A percentile compares a stretch with the other conserved stretches of the same genome.
Conservation (phyloP, 2,888 invertebrate genomes). For the Diabrotica balteata region DNA sequence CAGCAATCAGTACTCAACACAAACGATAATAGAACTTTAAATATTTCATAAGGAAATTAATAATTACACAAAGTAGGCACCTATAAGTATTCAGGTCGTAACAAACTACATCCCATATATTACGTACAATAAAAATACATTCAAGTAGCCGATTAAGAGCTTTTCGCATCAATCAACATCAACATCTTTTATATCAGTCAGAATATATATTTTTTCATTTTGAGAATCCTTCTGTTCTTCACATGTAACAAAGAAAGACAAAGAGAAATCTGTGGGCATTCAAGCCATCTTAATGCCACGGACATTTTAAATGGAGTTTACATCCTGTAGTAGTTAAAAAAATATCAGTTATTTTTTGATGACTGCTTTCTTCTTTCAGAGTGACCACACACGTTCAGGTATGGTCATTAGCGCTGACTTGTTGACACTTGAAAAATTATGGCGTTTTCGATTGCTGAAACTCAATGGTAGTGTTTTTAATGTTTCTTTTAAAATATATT, state of each 20-base stretch:
- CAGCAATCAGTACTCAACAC: too few relatives aligned
- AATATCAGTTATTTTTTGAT: slow-evolving; percentile 15
- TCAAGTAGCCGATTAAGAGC: slow-evolving; percentile 9
- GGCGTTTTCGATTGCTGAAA: neutral
- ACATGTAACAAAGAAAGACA: slow-evolving; percentile 14
- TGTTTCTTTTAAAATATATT: too few relatives aligned
- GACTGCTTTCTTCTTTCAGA: slow-evolving; percentile 1
- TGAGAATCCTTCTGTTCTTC: slow-evolving; percentile 1
- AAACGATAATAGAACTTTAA: too few relatives aligned
- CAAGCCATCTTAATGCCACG: slow-evolving; percentile 14
- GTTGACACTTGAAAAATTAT: neutral
- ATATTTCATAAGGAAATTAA: too few relatives aligned
- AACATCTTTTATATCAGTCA: slow-evolving; percentile 8
- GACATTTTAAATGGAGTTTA: slow-evolving; percentile 6
- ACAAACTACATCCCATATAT: slow-evolving; percentile 1
- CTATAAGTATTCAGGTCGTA: slow-evolving; percentile 1
- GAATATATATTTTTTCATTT: neutral
- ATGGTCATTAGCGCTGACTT: slow-evolving; percentile 12
- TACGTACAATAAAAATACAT: neutral
- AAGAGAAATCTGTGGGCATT: slow-evolving; percentile 17
- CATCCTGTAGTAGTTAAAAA: slow-evolving; percentile 20
- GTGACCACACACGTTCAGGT: slow-evolving; percentile 17
- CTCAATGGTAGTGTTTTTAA: too few relatives aligned
- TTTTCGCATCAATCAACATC: slow-evolving; percentile 14
- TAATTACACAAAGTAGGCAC: neutral